Evolutionary conservation across 2,797 vertebrate species (phyloP), one percentile per base, ranked within the genome.

Genomic region (Catharus ustulatus): DNA sequence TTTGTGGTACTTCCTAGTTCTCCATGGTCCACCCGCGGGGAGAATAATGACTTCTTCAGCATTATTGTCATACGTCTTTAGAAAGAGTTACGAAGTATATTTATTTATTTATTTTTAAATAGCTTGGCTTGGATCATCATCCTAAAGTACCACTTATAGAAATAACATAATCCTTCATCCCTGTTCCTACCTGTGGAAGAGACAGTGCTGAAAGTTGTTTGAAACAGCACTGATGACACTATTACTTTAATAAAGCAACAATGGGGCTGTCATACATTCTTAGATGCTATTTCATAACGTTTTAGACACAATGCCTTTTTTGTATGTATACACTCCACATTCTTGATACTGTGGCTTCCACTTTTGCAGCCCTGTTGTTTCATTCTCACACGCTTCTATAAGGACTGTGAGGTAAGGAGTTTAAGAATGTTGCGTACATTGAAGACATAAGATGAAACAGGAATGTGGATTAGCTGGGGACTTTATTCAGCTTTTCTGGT

Each of bases 361-460:
- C 57, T 61, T 6, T 22, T 7, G 7, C 19, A 75, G 16, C 22
- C 45, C 5, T 30, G 4, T 14, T 81, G 5, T 63, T 91, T 76
- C 63, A 29, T 55, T 63, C 16, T 63, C 32, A 10, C 0, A 0
- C 36, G 15, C 15, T 51, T 5, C 30, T 72, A 3, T 32, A n/a
- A 62, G 9, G 8, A 48, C 13, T 51, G 3, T 34, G 20, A 63
- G 15, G 4, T 52, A 62, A 78, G 5, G 2, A 13, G 12, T 36
- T 58, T 52, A 51, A 74, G 80, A 89, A 49, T 23, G 4, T 36
- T 78, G 8, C n/a, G 10, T 22, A 72, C 12, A 22, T 20, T 74
- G 36, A 83, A 86, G n/a, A 12, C 1, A 2, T 22, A 24, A 66
- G 2, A 34, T 24, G 16, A 58, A 32, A 76, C 5, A 46, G 63